A percentile compares a stretch with the other conserved stretches of the same genome.
phyloP scores from a whole-genome alignment of 2,888 invertebrate genomes.

The Gnatocerus cornutus region DNA sequence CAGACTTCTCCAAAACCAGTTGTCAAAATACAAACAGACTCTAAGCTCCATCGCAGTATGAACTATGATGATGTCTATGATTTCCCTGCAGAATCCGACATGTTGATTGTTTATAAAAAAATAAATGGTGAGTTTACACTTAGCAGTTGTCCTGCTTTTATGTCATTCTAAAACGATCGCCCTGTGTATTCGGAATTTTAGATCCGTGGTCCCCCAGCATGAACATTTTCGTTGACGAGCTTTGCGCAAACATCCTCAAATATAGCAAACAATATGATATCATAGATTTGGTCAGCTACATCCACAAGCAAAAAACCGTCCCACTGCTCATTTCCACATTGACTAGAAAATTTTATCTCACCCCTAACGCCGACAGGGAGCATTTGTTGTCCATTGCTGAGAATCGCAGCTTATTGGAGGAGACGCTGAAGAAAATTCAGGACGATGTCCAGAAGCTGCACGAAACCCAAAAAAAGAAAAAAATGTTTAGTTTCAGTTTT shows the following conservation, averaged over 20 bases:
- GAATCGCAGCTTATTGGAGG: slow-evolving; percentile 31
- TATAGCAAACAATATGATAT: slow-evolving; percentile 62
- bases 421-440: slow-evolving; percentile 14
- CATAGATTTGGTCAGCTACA: slow-evolving; percentile 55
- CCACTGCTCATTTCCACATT: slow-evolving; percentile 64
- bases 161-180: too few species aligned
- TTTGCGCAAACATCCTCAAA: slow-evolving; percentile 59
- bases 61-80: slow-evolving; percentile 51
- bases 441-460: slow-evolving; percentile 19
- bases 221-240: slow-evolving; percentile 10
- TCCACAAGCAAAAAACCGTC: slow-evolving; percentile 6
- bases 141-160: too few species aligned
- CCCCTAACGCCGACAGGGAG: slow-evolving; percentile 57
- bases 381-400: slow-evolving; percentile 55
- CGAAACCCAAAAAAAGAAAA: slow-evolving; percentile 26
- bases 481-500: slow-evolving; percentile 22
- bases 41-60: background rate
- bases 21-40: background rate
- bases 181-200: background rate
- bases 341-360: slow-evolving; percentile 65
- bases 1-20: background rate
- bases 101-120: slow-evolving; percentile 57
- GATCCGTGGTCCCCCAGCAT: background rate
- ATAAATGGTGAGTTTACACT: slow-evolving; percentile 38
- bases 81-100: slow-evolving; percentile 60